Base-by-base conservation (phyloP, 2,888 invertebrate genomes). In the Cataglyphis rosenhaueri region DNA sequence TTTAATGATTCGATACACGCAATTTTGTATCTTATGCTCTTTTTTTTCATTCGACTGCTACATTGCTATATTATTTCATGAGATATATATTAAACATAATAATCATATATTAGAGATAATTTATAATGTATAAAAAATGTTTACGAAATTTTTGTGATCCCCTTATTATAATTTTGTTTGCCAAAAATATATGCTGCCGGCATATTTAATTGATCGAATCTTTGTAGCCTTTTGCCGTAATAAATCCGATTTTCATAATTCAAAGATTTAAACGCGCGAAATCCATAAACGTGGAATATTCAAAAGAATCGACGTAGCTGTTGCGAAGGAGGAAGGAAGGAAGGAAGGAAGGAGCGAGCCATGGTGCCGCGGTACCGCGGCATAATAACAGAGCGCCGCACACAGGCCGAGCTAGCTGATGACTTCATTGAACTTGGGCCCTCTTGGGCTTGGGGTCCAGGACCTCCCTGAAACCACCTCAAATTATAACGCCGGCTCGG, bases 401-500 rank as follows among this genome's bases (percentile, higher is more conserved):
- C 91, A 91, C 86, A 89, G 89, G 89, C 91, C 88, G 89, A 86
- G 92, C 93, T 93, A 93, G 94, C 93, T 94, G 94, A 94, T 94
- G 94, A 94, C 94, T 94, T 94, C 94, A 94, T 94, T 94, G 94
- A 94, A 94, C 92, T 91, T 90, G 88, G 88, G 88, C 88, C 81
- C 84, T 88, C 87, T 87, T 81, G 83, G 85, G 87, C 88, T 91
- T 86, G 89, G 89, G 92, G 91, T 90, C 71, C 90, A 90, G 92
- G 94, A 94, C 94, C 93, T 94, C 94, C 93, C 94, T 94, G 94
- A 94, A 94, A 94, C 93, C 93, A 92, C 93, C 93, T 94, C 92
- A 93, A 94, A 94, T 94, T 94, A 94, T 94, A 94, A 94, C 94
- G 92, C 93, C 91, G 92, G 88, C 88, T 89, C 87, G 87, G 74